phyloP scores from a whole-genome alignment of 2,888 invertebrate species.

The Gisinianus flammeolus region DNA sequence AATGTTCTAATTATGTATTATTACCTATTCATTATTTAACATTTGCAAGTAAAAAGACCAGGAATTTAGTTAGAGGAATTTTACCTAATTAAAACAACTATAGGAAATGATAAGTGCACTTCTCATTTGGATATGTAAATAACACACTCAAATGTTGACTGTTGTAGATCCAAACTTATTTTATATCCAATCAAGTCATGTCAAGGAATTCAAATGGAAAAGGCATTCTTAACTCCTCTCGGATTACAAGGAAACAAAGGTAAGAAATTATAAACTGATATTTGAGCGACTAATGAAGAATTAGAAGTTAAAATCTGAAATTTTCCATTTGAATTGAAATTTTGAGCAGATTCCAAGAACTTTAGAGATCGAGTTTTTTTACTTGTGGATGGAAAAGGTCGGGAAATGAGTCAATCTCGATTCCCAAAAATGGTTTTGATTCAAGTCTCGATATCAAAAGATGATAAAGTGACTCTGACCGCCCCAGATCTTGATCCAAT shows the following conservation, averaged over 20 bases:
- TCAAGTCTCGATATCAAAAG: conserved; percentile 32
- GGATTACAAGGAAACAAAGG: conserved; percentile 38
- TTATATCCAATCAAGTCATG: conserved; percentile 51
- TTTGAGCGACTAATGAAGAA: not conserved
- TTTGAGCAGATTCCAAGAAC: conserved; percentile 22
- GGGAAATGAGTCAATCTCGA: conserved; percentile 37
- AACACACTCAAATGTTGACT: no score
- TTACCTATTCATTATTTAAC: no score
- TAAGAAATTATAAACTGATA: not conserved
- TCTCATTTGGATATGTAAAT: no score
- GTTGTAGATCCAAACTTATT: no score
- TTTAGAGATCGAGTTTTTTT: conserved; percentile 53
- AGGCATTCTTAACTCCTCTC: conserved; percentile 29
- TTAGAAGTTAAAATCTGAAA: not conserved
- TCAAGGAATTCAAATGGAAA: conserved; percentile 38
- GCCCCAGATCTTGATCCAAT: conserved; percentile 27
- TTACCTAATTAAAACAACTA: no score
- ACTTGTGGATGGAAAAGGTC: conserved; percentile 44
- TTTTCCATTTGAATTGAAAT: not conserved
- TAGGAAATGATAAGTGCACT: no score
- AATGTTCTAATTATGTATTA: no score
- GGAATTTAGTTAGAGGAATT: no score
- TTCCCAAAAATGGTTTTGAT: conserved; percentile 42
- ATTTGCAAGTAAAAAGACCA: no score
- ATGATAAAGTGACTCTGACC: conserved; percentile 38